phyloP scores from a whole-genome alignment of 2,797 vertebrate species.

The Lagorchestes hirsutus region DNA sequence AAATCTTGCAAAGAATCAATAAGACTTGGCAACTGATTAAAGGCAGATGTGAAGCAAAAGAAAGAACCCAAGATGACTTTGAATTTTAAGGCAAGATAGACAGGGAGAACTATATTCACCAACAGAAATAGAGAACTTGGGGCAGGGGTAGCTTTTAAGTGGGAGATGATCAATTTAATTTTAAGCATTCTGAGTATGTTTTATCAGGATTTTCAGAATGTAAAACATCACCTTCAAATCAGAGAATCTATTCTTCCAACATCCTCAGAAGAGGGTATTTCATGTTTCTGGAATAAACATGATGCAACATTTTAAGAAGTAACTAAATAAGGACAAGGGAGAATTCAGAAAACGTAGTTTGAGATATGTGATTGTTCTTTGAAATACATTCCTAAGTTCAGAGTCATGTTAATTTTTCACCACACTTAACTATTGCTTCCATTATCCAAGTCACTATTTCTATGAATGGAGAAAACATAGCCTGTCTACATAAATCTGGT shows the following conservation, averaged over 20 bases:
- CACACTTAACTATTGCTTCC: background rate
- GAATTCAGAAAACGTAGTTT: conserved; percentile 14
- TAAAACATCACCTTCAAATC: background rate
- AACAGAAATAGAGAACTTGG: background rate
- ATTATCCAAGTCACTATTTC: conserved; percentile 16
- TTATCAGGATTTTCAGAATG: background rate
- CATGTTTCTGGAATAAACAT: background rate
- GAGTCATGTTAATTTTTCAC: background rate
- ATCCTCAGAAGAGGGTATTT: background rate
- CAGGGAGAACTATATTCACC: background rate
- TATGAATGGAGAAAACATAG: background rate
- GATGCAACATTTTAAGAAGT: background rate
- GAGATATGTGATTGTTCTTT: background rate
- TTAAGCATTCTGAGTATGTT: background rate
- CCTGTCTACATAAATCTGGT: conserved; percentile 45
- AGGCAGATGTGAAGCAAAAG: background rate
- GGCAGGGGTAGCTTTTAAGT: background rate
- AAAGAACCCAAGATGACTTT: background rate
- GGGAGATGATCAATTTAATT: background rate
- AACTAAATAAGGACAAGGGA: conserved; percentile 20
- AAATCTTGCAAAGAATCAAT: too few relatives aligned
- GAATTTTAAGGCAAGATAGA: background rate
- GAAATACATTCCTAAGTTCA: background rate
- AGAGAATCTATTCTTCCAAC: background rate
- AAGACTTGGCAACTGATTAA: background rate